Evolutionary conservation across 2,888 invertebrate species (phyloP).

Genomic region (Ecliptopera silaceata): DNA sequence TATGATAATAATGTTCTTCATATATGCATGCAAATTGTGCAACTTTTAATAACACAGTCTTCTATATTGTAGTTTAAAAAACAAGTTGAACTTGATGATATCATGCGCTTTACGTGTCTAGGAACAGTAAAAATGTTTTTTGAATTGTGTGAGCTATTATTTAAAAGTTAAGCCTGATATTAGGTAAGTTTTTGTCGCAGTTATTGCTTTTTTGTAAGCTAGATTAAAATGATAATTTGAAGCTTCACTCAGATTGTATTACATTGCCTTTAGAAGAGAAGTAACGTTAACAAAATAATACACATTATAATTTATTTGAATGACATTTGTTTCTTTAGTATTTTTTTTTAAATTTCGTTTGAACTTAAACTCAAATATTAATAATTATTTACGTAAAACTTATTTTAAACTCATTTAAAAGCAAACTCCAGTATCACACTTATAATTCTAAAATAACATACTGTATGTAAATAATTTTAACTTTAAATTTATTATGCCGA

Average conservation of each 20-base stretch:
- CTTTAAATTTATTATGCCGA: conserved; percentile 41
- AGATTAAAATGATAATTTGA: conserved; percentile 46
- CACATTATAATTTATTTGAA: too few species aligned
- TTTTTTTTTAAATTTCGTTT: too few species aligned
- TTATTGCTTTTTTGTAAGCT: conserved; percentile 28
- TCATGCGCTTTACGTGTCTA: conserved; percentile 34
- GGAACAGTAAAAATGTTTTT: not conserved
- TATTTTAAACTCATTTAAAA: too few species aligned
- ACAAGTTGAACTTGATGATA: conserved; percentile 41
- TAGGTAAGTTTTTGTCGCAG: conserved; percentile 33
- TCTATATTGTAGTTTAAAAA: conserved; percentile 55
- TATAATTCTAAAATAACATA: too few species aligned
- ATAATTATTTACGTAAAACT: too few species aligned
- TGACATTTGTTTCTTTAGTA: too few species aligned
- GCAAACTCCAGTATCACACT: not conserved
- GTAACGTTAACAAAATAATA: conserved; percentile 52
- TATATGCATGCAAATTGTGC: conserved; percentile 53
- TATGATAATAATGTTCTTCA: conserved; percentile 64
- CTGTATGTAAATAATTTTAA: not conserved
- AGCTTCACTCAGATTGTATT: conserved; percentile 40
- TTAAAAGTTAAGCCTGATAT: conserved; percentile 1
- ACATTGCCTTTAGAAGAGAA: conserved; percentile 43
- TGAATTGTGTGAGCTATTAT: too few species aligned
- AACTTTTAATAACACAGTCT: conserved; percentile 55
- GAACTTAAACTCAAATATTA: too few species aligned